Base-by-base conservation (phyloP, 1,140 invertebrate species). In the Calephelis virginiensis region DNA sequence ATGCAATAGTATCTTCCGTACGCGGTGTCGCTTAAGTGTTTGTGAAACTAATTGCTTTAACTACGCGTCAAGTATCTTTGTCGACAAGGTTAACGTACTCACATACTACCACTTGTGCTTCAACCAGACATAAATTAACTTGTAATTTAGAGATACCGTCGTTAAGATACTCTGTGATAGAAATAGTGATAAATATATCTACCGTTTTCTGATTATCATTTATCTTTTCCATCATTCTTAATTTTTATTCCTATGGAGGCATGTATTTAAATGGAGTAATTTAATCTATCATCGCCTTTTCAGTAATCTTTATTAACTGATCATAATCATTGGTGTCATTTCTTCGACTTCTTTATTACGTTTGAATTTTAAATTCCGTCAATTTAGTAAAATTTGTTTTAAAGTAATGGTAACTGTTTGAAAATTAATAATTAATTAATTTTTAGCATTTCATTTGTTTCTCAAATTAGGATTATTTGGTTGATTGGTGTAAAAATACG, bases 11-110 rank as follows among this genome's bases (percentile, higher is more conserved):
- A 59, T 59, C 56, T 59, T 59, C 56, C 56, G 56, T 28, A 38
- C 56, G 37, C 56, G 38, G 56, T 38, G 56, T 59, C 56, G 56
- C 56, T 59, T 56, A 59, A 59, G 56, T 59, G 56, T 59, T 59
- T 59, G 56, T 59, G 37, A 59, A 59, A 59, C 56, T 59, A 59
- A 59, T 59, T 59, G 56, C 56, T 59, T 59, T 59, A 59, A 59
- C 56, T 40, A 59, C 37, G 37, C 56, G 37, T 38, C 56, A 59
- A 59, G 56, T 59, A 59, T 59, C 17, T 38, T 59, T 59, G 56
- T 59, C 56, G 37, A 59, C 56, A 40, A 12, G 56, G 56, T 59
- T 38, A 59, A 59, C 28, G 56, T 38, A 59, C 56, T 37, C 12
- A 12, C 56, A 59, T 56, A 28, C 53, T 11, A 28, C 53, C 53